Conservation (phyloP, 2,888 invertebrate genomes). For the Conchocele bisecta region DNA sequence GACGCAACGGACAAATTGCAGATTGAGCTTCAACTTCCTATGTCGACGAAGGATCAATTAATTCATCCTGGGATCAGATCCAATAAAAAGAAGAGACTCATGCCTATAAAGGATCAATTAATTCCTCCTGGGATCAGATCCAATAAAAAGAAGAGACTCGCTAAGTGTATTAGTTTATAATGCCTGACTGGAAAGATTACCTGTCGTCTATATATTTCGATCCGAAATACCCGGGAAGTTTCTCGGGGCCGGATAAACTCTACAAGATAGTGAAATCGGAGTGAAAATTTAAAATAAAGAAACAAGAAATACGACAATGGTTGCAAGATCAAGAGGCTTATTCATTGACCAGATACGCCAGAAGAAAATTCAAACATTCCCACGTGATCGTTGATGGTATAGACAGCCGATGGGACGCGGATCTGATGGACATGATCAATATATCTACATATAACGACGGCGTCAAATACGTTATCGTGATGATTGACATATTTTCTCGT, state of each 20-base stretch:
- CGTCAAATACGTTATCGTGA: background rate
- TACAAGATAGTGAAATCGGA: constrained; percentile 3
- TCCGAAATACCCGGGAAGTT: too few relatives aligned
- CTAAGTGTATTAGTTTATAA: too few relatives aligned
- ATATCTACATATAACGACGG: background rate
- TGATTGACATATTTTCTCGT: background rate
- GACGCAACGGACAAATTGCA: too few relatives aligned
- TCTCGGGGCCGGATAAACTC: background rate
- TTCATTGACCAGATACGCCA: constrained; percentile 4
- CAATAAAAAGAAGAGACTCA: too few relatives aligned
- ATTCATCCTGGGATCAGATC: too few relatives aligned
- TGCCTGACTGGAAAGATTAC: too few relatives aligned
- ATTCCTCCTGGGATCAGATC: too few relatives aligned
- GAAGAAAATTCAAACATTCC: background rate
- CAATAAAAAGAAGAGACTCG: too few relatives aligned
- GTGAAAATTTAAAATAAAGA: background rate
- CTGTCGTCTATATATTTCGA: too few relatives aligned
- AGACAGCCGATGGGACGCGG: background rate
- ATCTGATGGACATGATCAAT: constrained; percentile 1
- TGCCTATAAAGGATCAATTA: too few relatives aligned
- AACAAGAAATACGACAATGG: background rate
- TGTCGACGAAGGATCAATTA: too few relatives aligned
- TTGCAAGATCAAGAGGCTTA: constrained; percentile 10
- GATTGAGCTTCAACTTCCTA: too few relatives aligned
- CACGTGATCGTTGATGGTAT: background rate